Evolutionary conservation across 2,113 vertebrate species (phyloP).

Genomic region (Ciconia maguari): DNA sequence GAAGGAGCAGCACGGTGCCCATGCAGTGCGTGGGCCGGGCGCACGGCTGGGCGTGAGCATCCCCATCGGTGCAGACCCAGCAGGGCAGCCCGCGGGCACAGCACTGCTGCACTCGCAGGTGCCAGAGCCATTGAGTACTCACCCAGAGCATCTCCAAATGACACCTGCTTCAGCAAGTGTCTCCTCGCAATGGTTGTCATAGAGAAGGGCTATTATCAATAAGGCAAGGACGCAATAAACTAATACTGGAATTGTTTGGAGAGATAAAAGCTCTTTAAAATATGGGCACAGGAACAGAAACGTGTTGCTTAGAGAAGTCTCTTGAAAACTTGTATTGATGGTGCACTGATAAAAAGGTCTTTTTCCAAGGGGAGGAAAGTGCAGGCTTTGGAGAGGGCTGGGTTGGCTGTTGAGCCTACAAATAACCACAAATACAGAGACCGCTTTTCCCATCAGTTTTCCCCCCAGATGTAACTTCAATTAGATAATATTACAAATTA

Average conservation of each 20-base stretch:
- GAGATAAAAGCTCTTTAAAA: neutral
- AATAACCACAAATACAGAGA: accelerated
- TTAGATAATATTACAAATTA: neutral
- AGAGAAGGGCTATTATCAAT: accelerated
- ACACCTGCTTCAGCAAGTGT: accelerated
- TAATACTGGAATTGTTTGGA: accelerated
- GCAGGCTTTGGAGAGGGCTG: neutral
- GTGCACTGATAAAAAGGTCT: accelerated
- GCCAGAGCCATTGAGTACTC: accelerated
- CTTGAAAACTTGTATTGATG: neutral
- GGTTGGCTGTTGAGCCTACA: neutral
- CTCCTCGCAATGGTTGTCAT: accelerated
- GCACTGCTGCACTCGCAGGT: neutral
- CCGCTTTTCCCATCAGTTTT: neutral
- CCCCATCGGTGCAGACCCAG: neutral
- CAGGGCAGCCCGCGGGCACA: accelerated
- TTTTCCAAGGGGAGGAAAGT: accelerated
- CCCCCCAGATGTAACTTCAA: neutral
- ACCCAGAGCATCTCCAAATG: neutral
- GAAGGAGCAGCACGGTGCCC: neutral
- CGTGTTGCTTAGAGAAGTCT: neutral
- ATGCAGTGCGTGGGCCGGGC: accelerated
- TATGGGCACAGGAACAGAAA: neutral
- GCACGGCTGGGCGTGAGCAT: neutral
- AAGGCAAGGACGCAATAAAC: no score